Base-by-base conservation (phyloP, 2,888 invertebrate species). In the Agriopis aurantiaria region DNA sequence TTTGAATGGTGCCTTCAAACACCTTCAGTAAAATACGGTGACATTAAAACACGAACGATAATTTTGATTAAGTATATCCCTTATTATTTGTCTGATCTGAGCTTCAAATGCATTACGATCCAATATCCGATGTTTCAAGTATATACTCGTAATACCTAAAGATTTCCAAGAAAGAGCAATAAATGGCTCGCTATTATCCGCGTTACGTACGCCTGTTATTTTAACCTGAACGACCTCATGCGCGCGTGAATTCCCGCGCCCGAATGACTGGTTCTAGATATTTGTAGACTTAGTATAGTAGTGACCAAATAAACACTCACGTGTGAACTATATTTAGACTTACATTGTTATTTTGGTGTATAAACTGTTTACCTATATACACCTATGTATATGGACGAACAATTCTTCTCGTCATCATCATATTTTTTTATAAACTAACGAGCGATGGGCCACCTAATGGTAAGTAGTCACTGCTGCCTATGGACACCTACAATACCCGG, bases 221-320 rank as follows among this genome's bases (percentile, higher is more conserved):
- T 41, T 69, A 69, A 69, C 64, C 69, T 63, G 45, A 17, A 49
- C 52, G 69, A 69, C 64, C 64, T 69, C 56, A 55, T 51, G 55
- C 12, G 10, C 6, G 59, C 64, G 69, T 69, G 60, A 69, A 56
- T 64, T 64, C 64, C 68, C 64, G 58, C 61, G 62, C 56, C 45
- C 52, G 48, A n/a, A 12, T 61, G 11, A 46, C 40, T 49, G 6
- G 12, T 64, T 52, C 33, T 41, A 33, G 46, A 12, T 58, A 58
- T 58, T 58, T 58, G 23, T 58, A 58, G 23, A 58, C n/a, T 17
- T 33, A 33, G 1, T 6, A 9, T 11, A 17, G 9, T 43, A 41
- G 12, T 43, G 43, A 58, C 33, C 46, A 66, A 60, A 60, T 66
- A 53, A 55, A 60, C 65, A 46, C 65, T 56, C 33, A 11, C 6